Evolutionary conservation across 2,113 vertebrate species (phyloP).

Genomic region (Phocoena sinus): DNA sequence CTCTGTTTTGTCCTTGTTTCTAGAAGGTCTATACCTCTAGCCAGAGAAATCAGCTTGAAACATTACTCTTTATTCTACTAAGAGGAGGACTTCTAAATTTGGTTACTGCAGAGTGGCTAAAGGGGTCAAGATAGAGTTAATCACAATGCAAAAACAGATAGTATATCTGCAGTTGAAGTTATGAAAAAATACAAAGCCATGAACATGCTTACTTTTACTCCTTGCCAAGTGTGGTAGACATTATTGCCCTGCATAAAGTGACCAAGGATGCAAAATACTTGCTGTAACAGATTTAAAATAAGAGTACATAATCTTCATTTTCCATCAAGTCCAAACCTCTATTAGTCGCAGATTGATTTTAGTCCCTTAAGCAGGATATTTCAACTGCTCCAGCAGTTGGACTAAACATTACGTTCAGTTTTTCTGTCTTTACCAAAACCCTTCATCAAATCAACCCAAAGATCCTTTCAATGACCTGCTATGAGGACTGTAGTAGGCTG

Average conservation of each 20-base stretch:
- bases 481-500: not conserved
- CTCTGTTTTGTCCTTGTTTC: not conserved
- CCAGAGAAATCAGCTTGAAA: conserved; percentile 27
- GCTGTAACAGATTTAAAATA: not conserved
- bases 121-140: not conserved
- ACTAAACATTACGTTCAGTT: not conserved
- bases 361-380: not conserved
- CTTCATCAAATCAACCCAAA: conserved; percentile 1
- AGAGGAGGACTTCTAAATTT: not conserved
- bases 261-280: not conserved
- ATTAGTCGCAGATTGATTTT: not conserved
- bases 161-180: not conserved
- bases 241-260: not conserved
- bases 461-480: not conserved
- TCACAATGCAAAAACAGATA: not conserved
- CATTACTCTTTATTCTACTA: not conserved
- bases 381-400: not conserved
- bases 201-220: not conserved
- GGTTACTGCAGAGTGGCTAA: not conserved
- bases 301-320: not conserved
- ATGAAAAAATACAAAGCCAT: not conserved
- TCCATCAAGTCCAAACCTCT: not conserved
- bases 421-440: not conserved
- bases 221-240: not conserved
- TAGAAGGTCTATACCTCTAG: not conserved